Evolutionary conservation across 2,797 vertebrate species (phyloP).

Genomic region (Amniataba percoides): DNA sequence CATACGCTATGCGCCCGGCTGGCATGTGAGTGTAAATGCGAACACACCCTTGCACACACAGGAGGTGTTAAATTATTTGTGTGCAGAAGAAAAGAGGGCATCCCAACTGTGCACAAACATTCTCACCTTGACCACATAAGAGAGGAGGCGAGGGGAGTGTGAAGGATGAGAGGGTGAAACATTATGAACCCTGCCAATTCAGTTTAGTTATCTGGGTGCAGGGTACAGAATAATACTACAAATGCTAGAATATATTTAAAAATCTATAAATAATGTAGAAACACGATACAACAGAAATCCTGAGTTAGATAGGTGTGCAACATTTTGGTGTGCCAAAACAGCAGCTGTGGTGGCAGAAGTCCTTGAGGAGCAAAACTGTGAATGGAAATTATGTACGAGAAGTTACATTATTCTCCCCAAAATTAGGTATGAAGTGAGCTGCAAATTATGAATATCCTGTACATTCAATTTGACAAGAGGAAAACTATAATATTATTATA

Average conservation of each 20-base stretch:
- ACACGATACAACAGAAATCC: neutral
- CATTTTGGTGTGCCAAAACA: neutral
- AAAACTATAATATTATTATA: neutral
- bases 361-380: neutral
- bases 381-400: slow-evolving; percentile 14
- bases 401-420: neutral
- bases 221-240: neutral
- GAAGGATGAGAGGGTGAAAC: slow-evolving; percentile 9
- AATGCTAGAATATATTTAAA: neutral
- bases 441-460: neutral
- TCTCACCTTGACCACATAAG: slow-evolving; percentile 29
- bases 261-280: slow-evolving; percentile 1
- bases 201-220: neutral
- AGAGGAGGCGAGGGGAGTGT: neutral
- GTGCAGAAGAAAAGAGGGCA: slow-evolving; percentile 9
- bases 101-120: slow-evolving; percentile 38
- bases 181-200: slow-evolving; percentile 13
- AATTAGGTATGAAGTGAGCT: neutral
- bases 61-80: slow-evolving; percentile 29
- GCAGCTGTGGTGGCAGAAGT: neutral
- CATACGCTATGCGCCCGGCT: neutral
- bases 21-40: slow-evolving; percentile 15
- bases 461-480: neutral
- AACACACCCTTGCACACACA: neutral
- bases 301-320: neutral